Evolutionary conservation across 2,797 vertebrate species (phyloP).

Genomic region (Yasuhikotakia modesta): DNA sequence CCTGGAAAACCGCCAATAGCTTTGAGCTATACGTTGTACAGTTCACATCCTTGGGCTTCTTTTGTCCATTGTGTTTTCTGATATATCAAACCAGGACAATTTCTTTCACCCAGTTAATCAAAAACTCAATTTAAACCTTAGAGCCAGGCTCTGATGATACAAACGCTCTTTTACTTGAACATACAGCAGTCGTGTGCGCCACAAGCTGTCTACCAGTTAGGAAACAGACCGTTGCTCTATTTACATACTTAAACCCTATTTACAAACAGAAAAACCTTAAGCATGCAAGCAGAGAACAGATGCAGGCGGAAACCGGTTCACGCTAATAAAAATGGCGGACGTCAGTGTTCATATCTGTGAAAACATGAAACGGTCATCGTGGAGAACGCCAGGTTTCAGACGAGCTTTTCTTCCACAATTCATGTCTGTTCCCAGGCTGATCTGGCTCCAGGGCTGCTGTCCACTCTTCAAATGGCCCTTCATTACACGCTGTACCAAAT

Average conservation of each 20-base stretch:
- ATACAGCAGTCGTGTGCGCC: background rate
- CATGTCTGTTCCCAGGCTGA: conserved; percentile 39
- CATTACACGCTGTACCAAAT: conserved; percentile 55
- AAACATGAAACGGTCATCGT: conserved; percentile 38
- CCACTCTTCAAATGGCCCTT: conserved; percentile 39
- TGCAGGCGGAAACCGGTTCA: background rate
- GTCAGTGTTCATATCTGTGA: background rate
- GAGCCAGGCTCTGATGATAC: conserved; percentile 42
- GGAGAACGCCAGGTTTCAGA: conserved; percentile 37
- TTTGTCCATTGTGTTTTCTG: conserved; percentile 14
- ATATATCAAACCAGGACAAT: conserved; percentile 25
- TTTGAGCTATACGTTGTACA: conserved; percentile 42
- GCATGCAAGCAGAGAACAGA: background rate
- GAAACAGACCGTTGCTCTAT: background rate
- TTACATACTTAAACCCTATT: background rate
- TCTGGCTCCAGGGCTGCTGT: conserved; percentile 22
- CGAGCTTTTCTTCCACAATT: conserved; percentile 40
- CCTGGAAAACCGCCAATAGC: conserved; percentile 28
- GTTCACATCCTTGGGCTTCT: conserved; percentile 37
- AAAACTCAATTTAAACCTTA: conserved; percentile 34
- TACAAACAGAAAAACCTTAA: background rate
- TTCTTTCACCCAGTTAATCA: conserved; percentile 24
- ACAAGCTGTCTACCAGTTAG: background rate
- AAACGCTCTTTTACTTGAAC: background rate
- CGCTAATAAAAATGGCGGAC: conserved; percentile 10